These are phyloP conservation scores for Drosophila prolongata DNA, from an alignment of 2,888 invertebrate species.

Conservation along the genomic window DNA sequence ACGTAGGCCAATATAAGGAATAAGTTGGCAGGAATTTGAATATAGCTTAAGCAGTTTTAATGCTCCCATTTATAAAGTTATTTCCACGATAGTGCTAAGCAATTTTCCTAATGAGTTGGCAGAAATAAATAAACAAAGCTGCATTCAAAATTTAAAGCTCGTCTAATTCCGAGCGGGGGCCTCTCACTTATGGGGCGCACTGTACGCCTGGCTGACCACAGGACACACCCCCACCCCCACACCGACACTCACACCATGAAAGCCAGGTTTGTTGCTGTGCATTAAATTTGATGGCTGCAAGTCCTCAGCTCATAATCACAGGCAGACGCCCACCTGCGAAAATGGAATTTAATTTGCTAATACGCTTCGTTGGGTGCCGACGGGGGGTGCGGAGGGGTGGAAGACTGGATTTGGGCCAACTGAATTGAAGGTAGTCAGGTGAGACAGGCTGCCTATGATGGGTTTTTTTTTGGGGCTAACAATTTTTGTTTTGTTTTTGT, in stretches of 20 bases:
- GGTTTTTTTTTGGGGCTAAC: conserved; percentile 24
- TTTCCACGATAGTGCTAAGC: neutral
- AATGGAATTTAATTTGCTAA: conserved; percentile 58
- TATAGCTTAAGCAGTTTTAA: no score
- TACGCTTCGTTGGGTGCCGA: conserved; percentile 33
- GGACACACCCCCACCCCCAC: conserved; percentile 4
- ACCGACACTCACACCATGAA: neutral
- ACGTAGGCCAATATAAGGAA: no score
- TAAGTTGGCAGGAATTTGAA: no score
- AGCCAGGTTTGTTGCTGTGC: conserved; percentile 16
- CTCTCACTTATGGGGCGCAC: conserved; percentile 17
- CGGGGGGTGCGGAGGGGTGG: neutral
- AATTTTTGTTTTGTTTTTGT: conserved; percentile 40
- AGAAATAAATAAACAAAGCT: conserved; percentile 35
- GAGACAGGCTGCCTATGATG: conserved; percentile 44
- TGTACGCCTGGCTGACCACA: conserved; percentile 38
- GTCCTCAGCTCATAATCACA: conserved; percentile 47
- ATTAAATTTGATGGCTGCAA: conserved; percentile 42
- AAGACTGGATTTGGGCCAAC: neutral
- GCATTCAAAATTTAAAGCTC: conserved; percentile 24
- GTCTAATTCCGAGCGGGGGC: neutral
- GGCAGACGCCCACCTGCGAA: conserved; percentile 50
- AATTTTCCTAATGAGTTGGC: conserved; percentile 64
- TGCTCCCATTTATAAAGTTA: neutral
- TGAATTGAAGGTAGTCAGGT: conserved; percentile 26